Conservation (phyloP, 2,888 invertebrate genomes). For the Scelioninae gen. 1 region DNA sequence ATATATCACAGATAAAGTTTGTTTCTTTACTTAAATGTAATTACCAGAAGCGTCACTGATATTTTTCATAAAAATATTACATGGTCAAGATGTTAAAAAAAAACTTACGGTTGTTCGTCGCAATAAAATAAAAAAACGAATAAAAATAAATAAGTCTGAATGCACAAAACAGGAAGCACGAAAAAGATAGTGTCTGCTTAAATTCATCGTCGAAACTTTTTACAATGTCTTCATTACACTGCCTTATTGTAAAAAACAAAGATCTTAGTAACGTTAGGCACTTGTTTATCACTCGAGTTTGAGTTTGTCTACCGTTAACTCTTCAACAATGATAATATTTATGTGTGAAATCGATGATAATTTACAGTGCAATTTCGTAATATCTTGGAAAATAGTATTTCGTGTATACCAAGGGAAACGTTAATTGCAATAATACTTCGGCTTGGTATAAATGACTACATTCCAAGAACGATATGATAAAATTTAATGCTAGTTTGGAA, state of each 20-base stretch:
- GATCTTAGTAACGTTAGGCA: constrained; percentile 66
- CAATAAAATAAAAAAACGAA: constrained; percentile 1
- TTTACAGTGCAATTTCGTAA: constrained; percentile 18
- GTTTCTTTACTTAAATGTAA: not conserved
- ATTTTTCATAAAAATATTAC: constrained; percentile 1
- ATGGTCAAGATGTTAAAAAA: constrained; percentile 4
- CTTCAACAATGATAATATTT: constrained; percentile 25
- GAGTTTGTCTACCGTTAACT: constrained; percentile 33
- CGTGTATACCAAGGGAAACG: too few relatives aligned
- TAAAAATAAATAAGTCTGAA: constrained; percentile 31
- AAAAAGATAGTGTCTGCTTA: not conserved
- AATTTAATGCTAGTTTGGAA: not conserved
- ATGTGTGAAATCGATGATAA: constrained; percentile 4
- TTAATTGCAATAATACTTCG: too few relatives aligned
- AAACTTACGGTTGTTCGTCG: constrained; percentile 1
- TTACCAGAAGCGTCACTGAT: not conserved
- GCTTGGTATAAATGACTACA: too few relatives aligned
- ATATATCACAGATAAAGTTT: constrained; percentile 42
- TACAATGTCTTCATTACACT: constrained; percentile 4
- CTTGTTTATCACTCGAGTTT: constrained; percentile 69
- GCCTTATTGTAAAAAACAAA: constrained; percentile 14
- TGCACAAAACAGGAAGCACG: not conserved
- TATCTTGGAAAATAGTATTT: not conserved
- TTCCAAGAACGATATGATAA: not conserved
- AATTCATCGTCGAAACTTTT: constrained; percentile 11